Base-by-base conservation (phyloP, 1,140 invertebrate genomes). In the Drosophila simulans region DNA sequence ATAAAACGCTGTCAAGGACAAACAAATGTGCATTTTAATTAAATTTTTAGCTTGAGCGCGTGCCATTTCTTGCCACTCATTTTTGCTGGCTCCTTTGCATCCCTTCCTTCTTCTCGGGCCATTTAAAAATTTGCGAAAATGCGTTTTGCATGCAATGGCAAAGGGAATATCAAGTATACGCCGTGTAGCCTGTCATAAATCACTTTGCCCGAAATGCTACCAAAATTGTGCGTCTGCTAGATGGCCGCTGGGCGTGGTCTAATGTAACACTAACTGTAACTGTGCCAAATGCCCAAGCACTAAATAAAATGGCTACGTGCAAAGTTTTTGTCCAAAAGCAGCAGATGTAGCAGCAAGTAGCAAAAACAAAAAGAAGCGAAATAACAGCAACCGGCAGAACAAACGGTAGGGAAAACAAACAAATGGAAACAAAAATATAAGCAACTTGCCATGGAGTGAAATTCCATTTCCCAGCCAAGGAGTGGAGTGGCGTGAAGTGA, bases 11-110 rank as follows among this genome's bases (percentile, higher is more conserved):
- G 84, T 80, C 84, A 89, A 89, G 84, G 84, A 89, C 72, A 74
- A 74, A 66, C 69, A 80, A 89, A 89, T 89, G 84, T 84, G 84
- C 77, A 89, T 89, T 89, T 89, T 89, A 89, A 89, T 89, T 89
- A 89, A 89, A 89, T 89, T 89, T 89, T 68, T 75, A 80, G 59
- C 53, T 77, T 48, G 59, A 45, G 53, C 52, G 48, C 60, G 40
- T 57, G 42, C 13, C 20, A 49, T 48, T 53, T 56, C 55, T 55
- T 64, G 43, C 39, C 40, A 31, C 43, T 51, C 37, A 45, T 52
- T 39, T 46, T 37, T 55, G 35, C 53, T 51, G 12, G 13, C 25
- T 51, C 13, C 46, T 45, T 43, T 8, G 11, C n/a, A 15, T 52
- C n/a, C n/a, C 34, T 43, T 40, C 52, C 45, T 49, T 52, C 58